These are phyloP conservation scores for Tachina grossa DNA, from an alignment of 2,888 invertebrate genomes.

Conservation along the genomic window DNA sequence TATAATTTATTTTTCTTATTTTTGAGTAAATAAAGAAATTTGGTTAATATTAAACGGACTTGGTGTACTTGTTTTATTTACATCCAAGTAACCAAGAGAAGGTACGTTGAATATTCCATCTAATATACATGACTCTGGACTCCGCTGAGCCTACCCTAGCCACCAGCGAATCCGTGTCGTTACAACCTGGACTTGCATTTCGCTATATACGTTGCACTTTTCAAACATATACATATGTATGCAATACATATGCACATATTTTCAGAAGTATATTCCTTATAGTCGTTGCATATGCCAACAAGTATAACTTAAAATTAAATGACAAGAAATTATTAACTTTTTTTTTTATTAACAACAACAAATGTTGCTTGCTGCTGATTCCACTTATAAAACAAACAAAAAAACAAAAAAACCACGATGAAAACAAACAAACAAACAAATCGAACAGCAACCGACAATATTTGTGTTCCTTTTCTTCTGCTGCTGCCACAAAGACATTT, in stretches of 20 bases:
- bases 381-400: conserved; percentile 30
- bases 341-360: conserved; percentile 67
- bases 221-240: conserved; percentile 42
- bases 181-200: too few relatives aligned
- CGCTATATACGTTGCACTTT: neutral
- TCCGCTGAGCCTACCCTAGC: too few relatives aligned
- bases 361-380: conserved; percentile 52
- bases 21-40: too few relatives aligned
- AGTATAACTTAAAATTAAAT: conserved; percentile 58
- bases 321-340: conserved; percentile 73
- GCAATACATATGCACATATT: conserved; percentile 44
- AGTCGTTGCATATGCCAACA: conserved; percentile 49
- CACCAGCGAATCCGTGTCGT: too few relatives aligned
- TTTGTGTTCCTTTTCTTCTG: neutral
- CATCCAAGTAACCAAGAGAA: too few relatives aligned
- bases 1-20: too few relatives aligned
- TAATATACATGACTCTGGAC: too few relatives aligned
- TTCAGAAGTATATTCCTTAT: conserved; percentile 59
- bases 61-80: too few relatives aligned
- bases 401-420: neutral
- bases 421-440: conserved; percentile 50
- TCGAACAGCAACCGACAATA: conserved; percentile 59
- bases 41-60: too few relatives aligned
- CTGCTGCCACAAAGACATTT: conserved; percentile 61
- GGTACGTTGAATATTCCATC: too few relatives aligned